These are phyloP conservation scores for Hemitrygon akajei DNA, from an alignment of 2,797 vertebrate species.

Conservation along the genomic window DNA sequence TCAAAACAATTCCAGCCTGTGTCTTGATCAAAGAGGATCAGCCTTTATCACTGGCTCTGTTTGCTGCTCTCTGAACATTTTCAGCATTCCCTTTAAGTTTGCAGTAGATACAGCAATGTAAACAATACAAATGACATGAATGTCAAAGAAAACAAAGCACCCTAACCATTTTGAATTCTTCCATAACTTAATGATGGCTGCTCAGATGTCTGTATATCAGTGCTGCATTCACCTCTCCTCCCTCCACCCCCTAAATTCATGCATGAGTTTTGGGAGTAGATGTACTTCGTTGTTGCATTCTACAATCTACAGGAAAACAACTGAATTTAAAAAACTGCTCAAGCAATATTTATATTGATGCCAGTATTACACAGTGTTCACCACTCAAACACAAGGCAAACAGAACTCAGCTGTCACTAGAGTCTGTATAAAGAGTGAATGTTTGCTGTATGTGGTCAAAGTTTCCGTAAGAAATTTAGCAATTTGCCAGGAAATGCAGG, in stretches of 20 bases:
- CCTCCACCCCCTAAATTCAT: neutral
- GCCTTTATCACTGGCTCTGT: too few relatives aligned
- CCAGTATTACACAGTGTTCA: neutral
- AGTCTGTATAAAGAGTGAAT: too few relatives aligned
- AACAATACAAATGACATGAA: neutral
- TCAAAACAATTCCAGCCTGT: too few relatives aligned
- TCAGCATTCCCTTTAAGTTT: too few relatives aligned
- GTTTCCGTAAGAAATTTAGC: neutral
- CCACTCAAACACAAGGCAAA: too few relatives aligned
- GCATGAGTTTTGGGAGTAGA: neutral
- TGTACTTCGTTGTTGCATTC: neutral
- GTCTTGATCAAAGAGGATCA: too few relatives aligned
- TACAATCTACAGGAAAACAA: neutral
- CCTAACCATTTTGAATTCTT: neutral
- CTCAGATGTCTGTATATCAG: neutral
- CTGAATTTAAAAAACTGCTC: neutral
- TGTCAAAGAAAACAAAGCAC: neutral
- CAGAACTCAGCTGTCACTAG: too few relatives aligned
- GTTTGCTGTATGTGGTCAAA: neutral
- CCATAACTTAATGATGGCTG: neutral
- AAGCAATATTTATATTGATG: neutral
- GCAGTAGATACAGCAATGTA: neutral
- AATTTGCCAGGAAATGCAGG: neutral
- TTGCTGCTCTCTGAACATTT: too few relatives aligned
- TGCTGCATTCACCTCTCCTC: neutral